Percentiles rank a stretch among this genome's conserved stretches.
Conservation (phyloP, 2,113 vertebrate species). For the Callionymus lyra region DNA sequence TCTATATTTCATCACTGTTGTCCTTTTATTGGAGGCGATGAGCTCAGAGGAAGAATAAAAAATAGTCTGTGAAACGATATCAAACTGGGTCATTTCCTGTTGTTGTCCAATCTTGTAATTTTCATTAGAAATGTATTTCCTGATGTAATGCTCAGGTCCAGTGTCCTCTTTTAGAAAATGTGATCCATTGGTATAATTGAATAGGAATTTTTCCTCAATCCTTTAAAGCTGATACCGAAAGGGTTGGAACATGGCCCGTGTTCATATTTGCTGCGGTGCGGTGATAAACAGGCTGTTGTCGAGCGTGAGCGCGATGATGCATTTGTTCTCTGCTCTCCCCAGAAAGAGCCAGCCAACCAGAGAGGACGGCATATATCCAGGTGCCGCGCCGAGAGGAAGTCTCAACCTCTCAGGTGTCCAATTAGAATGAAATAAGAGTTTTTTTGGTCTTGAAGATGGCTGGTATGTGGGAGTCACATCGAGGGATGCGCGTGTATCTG, state of each 20-base stretch:
- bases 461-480: slow-evolving; percentile 24
- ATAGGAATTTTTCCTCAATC: too few species aligned
- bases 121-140: slow-evolving; percentile 18
- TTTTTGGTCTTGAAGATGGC: slow-evolving; percentile 13
- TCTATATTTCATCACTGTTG: slow-evolving; percentile 21
- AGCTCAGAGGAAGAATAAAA: slow-evolving; percentile 20
- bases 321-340: slow-evolving; percentile 33
- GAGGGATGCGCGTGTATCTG: slow-evolving; percentile 31
- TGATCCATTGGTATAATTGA: too few species aligned
- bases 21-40: slow-evolving; percentile 21
- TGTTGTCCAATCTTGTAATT: slow-evolving; percentile 19
- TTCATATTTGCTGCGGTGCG: slow-evolving; percentile 11
- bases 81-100: slow-evolving; percentile 12
- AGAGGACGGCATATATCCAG: too few species aligned
- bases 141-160: slow-evolving; percentile 1
- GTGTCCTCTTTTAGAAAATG: too few species aligned
- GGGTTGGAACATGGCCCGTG: slow-evolving; percentile 4
- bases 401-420: slow-evolving; percentile 21
- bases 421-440: slow-evolving; percentile 41
- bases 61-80: slow-evolving; percentile 12
- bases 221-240: too few species aligned
- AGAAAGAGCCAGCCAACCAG: slow-evolving; percentile 18
- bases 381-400: too few species aligned
- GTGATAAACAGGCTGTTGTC: slow-evolving; percentile 38
- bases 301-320: slow-evolving; percentile 16